phyloP scores from a whole-genome alignment of 2,797 vertebrate species.

The Phaenicophaeus curvirostris region DNA sequence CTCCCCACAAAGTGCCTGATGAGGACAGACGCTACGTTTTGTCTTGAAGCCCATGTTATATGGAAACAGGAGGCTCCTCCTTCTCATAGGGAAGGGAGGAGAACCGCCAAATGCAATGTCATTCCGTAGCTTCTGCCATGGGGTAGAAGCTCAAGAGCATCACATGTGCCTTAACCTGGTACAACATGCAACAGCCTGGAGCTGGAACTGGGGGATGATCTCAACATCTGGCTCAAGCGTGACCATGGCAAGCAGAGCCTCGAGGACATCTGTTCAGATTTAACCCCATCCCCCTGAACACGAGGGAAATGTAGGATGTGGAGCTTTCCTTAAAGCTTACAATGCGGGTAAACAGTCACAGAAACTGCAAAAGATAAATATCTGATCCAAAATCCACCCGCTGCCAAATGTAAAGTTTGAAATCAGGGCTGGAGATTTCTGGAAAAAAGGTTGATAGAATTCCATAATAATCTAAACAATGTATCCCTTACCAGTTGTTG shows the following conservation, averaged over 20 bases:
- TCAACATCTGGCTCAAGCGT: neutral
- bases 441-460: neutral
- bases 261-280: neutral
- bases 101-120: neutral
- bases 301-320: neutral
- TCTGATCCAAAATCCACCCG: neutral
- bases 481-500: neutral
- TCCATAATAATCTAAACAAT: neutral
- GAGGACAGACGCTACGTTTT: accelerated
- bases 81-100: neutral
- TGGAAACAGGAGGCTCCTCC: neutral
- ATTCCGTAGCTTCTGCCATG: neutral
- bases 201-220: neutral
- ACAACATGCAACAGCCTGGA: neutral
- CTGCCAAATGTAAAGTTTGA: neutral
- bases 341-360: neutral
- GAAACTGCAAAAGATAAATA: neutral
- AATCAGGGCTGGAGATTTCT: neutral
- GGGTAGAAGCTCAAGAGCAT: neutral
- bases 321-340: neutral
- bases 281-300: neutral
- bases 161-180: neutral
- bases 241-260: neutral
- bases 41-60: accelerated
- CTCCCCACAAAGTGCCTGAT: accelerated